Evolutionary conservation across 1,140 invertebrate species (phyloP), one percentile per base, ranked within the genome.

Genomic region (Drosophila rufa): DNA sequence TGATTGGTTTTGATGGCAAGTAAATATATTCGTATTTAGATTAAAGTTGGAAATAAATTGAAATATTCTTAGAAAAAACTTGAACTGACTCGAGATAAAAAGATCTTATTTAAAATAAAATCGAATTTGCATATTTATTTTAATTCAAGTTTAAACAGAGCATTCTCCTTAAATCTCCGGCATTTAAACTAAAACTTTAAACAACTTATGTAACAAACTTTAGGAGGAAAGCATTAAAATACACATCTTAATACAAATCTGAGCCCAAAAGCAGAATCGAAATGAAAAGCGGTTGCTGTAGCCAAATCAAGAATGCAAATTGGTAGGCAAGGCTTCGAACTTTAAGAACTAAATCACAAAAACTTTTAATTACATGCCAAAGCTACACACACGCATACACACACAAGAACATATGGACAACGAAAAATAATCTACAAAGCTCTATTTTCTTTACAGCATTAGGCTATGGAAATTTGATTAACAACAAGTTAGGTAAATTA

Each of bases 281-380:
- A 75, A 57, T 43, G 17, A 15, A 42, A 67, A 43, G 43, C 1
- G 25, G 25, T 12, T 25, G 14, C 3, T 30, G 7, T 38, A 4
- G 3, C 3, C 5, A 68, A 55, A 55, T 65, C 14, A 53, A 47
- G 33, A 59, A 66, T 55, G 33, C 33, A 33, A 76, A 76, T 59
- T 43, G 17, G 9, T 22, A 43, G 22, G 25, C 42, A 19, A 40
- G 38, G 15, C 48, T 53, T 12, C 17, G 4, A 45, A 38, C 25
- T 40, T 68, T 25, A 9, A 5, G 2, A 17, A 30, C 22, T 30
- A 33, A 73, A n/a, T 56, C 14, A 50, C 56, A 46, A 27, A n/a
- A 55, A 45, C n/a, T 25, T 66, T 27, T 12, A 76, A 76, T 40
- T 30, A 59, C 61, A 67, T 59, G 68, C 60, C 79, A 76, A 58